A percentile compares a stretch with the other conserved stretches of the same genome.
Evolutionary conservation across 2,888 invertebrate genomes (phyloP).

Genomic region (Athripsodes cinereus): DNA sequence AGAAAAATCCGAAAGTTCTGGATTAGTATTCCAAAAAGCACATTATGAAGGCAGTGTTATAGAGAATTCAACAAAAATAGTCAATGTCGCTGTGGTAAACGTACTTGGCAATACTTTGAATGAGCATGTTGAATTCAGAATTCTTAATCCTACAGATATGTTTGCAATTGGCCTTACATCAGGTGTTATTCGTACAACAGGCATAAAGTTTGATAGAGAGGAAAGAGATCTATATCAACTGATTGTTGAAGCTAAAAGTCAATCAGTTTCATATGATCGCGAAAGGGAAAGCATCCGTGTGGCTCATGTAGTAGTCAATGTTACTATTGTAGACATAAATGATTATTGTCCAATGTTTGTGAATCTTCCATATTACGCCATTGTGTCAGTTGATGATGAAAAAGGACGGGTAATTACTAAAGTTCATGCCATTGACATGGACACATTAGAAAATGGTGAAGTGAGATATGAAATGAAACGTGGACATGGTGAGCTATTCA

Average conservation of each 20-base stretch:
- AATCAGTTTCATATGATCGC: constrained; percentile 19
- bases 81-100: constrained; percentile 76
- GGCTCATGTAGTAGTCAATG: constrained; percentile 78
- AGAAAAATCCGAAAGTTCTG: constrained; percentile 64
- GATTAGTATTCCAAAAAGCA: constrained; percentile 74
- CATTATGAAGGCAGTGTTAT: constrained; percentile 73
- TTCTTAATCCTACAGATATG: constrained; percentile 80
- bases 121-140: constrained; percentile 79
- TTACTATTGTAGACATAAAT: constrained; percentile 84
- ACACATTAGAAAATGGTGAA: constrained; percentile 86
- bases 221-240: constrained; percentile 70
- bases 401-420: constrained; percentile 75
- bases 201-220: constrained; percentile 83
- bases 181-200: constrained; percentile 83
- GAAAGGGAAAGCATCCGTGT: constrained; percentile 54
- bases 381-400: constrained; percentile 79
- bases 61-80: constrained; percentile 80
- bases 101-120: constrained; percentile 83
- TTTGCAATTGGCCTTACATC: constrained; percentile 86
- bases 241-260: constrained; percentile 67
- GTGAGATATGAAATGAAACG: constrained; percentile 86
- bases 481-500: constrained; percentile 88
- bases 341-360: constrained; percentile 95
- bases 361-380: constrained; percentile 87
- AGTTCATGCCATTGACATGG: constrained; percentile 85